Conservation (phyloP, 30 jellyfish, hydroid and myxozoan genomes). For the Turritopsis dohrnii region DNA sequence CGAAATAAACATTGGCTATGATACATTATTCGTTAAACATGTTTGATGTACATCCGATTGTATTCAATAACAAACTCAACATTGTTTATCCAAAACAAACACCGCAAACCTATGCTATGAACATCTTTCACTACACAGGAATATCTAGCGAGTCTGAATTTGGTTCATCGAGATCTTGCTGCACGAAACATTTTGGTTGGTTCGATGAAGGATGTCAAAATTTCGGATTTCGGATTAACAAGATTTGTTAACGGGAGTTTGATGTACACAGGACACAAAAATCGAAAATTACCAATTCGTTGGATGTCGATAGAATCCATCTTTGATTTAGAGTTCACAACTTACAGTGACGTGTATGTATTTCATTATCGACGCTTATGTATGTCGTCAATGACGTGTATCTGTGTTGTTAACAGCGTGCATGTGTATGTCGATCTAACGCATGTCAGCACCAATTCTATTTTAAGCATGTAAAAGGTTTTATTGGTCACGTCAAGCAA, state of each 20-base stretch:
- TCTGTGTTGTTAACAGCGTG: no score
- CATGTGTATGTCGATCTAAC: no score
- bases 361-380: neutral
- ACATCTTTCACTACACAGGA: conserved; percentile 42
- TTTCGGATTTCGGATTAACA: conserved; percentile 89
- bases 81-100: neutral
- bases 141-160: conserved; percentile 46
- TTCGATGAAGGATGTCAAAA: conserved; percentile 54
- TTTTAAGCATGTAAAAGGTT: no score
- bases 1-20: no score
- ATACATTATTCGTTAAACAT: no score
- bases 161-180: conserved; percentile 95
- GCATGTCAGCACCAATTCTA: no score
- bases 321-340: conserved; percentile 69
- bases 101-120: neutral
- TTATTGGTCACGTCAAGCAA: no score
- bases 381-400: no score
- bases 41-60: neutral
- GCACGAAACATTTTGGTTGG: conserved; percentile 93
- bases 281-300: conserved; percentile 72
- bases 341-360: conserved; percentile 83
- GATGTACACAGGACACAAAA: conserved; percentile 64
- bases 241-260: conserved; percentile 54
- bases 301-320: conserved; percentile 99
- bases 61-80: no score